Conservation (phyloP, 2,888 invertebrate species). For the Zygothrica quintamaculata region DNA sequence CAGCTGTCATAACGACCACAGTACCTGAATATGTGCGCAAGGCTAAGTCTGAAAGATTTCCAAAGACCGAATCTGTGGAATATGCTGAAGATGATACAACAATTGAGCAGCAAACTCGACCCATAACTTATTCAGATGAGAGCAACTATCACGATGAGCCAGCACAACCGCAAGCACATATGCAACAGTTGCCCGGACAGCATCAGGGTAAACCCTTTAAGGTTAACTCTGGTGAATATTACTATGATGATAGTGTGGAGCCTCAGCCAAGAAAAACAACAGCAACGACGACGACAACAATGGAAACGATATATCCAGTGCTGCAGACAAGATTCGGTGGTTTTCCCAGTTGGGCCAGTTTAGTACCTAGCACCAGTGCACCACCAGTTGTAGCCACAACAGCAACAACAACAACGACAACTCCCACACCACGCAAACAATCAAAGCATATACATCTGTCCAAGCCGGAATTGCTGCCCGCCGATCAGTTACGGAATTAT, state of each 20-base stretch:
- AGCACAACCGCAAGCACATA: slow-evolving; percentile 62
- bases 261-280: slow-evolving; percentile 15
- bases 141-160: slow-evolving; percentile 44
- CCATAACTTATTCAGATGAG: slow-evolving; percentile 16
- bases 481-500: slow-evolving; percentile 84
- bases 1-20: slow-evolving; percentile 61
- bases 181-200: slow-evolving; percentile 57
- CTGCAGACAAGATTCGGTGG: slow-evolving; percentile 48
- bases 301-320: slow-evolving; percentile 40
- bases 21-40: slow-evolving; percentile 82
- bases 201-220: slow-evolving; percentile 49
- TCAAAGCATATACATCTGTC: slow-evolving; percentile 81
- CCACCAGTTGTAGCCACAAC: slow-evolving; percentile 34
- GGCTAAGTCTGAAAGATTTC: slow-evolving; percentile 66
- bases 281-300: slow-evolving; percentile 29
- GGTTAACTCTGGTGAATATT: slow-evolving; percentile 74
- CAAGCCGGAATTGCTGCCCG: slow-evolving; percentile 79
- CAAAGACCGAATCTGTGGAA: slow-evolving; percentile 40
- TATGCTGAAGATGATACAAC: slow-evolving; percentile 63
- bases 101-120: slow-evolving; percentile 48
- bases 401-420: slow-evolving; percentile 48
- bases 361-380: slow-evolving; percentile 24
- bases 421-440: slow-evolving; percentile 69
- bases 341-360: slow-evolving; percentile 33
- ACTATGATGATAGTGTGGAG: slow-evolving; percentile 67